Base-by-base conservation (phyloP, 1,140 invertebrate genomes). In the Heliconius melpomene region DNA sequence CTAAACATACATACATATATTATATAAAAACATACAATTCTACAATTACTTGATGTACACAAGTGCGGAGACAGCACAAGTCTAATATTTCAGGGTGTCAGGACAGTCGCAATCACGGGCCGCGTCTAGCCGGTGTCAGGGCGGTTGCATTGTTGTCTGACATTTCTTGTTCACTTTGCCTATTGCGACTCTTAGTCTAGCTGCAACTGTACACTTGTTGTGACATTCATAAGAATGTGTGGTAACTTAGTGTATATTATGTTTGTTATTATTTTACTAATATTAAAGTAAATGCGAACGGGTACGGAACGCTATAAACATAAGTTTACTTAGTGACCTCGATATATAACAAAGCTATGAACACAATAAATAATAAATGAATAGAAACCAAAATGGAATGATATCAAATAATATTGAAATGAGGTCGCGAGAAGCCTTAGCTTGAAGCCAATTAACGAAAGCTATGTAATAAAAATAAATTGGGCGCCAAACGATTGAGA, bases 81-180 rank as follows among this genome's bases (percentile, higher is more conserved):
- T 90, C 85, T 89, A 93, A 92, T 93, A 92, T 93, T 88, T 92
- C 90, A 90, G 87, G 78, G 85, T 83, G 89, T 85, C 85, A 85
- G 84, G 86, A 88, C 86, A 85, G 88, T 73, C 79, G 87, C 89
- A 92, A 91, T 92, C 89, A 89, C 79, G 77, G 77, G 78, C 74
- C 82, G 81, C 83, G 85, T 86, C 87, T 85, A 84, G 77, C 77
- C 79, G 82, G 78, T 89, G 87, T 87, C 86, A 75, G 81, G 77
- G 0, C 72, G 85, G 84, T 88, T 88, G 88, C 88, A 87, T 90
- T 91, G 88, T 91, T 89, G 85, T 84, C 76, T 89, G 91, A 93
- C 90, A 89, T 89, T 90, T 91, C 90, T 92, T 91, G 88, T 92
- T 93, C 60, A 92, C 83, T 80, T 86, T 86, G 87, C 86, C 87